Percentiles rank a stretch among this genome's conserved stretches.
These are phyloP conservation scores for Sipha maydis DNA, from an alignment of 2,888 invertebrate species.

Conservation along the genomic window DNA sequence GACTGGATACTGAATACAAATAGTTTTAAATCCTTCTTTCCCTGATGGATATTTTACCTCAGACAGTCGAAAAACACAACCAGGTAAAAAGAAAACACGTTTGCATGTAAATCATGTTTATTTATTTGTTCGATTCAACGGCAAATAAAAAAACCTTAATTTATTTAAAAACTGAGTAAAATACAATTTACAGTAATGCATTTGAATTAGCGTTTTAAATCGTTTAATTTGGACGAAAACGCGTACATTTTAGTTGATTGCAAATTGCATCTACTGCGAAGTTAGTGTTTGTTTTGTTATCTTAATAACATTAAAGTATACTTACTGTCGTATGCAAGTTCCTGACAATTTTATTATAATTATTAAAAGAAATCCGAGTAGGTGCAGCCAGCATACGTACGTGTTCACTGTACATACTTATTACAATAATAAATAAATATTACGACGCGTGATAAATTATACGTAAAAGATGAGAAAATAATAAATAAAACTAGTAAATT, in stretches of 20 bases:
- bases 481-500: too few species aligned
- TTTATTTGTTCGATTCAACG: not conserved
- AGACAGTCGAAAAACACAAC: not conserved
- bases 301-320: not conserved
- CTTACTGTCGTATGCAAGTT: not conserved
- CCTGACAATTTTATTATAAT: too few species aligned
- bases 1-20: not conserved
- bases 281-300: not conserved
- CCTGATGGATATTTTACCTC: not conserved
- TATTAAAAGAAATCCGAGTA: too few species aligned
- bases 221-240: not conserved
- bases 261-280: not conserved
- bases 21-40: constrained; percentile 16
- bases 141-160: not conserved
- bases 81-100: not conserved
- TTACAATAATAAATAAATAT: not conserved
- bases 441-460: not conserved
- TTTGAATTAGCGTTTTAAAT: not conserved
- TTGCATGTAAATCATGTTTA: not conserved
- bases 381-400: too few species aligned
- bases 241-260: not conserved
- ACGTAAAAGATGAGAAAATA: too few species aligned
- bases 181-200: not conserved
- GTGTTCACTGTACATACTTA: not conserved
- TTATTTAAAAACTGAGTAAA: not conserved